These are phyloP conservation scores for Heliconius congener DNA, from an alignment of 1,140 invertebrate genomes.

Conservation along the genomic window DNA sequence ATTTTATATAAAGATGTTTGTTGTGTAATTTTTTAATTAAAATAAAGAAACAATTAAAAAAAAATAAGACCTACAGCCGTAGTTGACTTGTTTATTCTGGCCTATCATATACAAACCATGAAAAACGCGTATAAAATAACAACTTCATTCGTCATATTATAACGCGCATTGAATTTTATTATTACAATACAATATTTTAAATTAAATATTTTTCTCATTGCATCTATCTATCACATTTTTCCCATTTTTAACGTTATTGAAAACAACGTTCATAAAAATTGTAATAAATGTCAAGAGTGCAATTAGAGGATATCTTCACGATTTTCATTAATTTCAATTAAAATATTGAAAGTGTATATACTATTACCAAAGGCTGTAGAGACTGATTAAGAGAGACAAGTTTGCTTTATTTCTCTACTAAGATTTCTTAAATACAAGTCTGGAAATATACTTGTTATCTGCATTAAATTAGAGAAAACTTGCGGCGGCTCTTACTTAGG, in stretches of 20 bases:
- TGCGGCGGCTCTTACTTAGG: neutral
- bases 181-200: neutral
- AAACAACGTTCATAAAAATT: neutral
- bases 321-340: neutral
- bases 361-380: neutral
- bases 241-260: neutral
- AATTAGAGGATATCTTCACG: neutral
- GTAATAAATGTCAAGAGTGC: neutral
- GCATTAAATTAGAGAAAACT: slow-evolving; percentile 10
- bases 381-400: neutral
- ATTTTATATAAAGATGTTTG: no score
- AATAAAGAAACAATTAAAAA: no score
- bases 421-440: slow-evolving; percentile 3
- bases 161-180: no score
- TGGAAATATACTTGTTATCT: slow-evolving; percentile 2
- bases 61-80: no score
- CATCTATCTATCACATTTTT: neutral
- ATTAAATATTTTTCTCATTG: neutral
- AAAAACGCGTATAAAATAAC: no score
- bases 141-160: no score
- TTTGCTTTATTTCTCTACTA: neutral
- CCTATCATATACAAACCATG: no score
- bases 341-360: neutral
- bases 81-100: no score
- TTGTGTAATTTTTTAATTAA: no score